These are phyloP conservation scores for Nephrotoma flavescens DNA, from an alignment of 2,888 invertebrate genomes.

Conservation along the genomic window DNA sequence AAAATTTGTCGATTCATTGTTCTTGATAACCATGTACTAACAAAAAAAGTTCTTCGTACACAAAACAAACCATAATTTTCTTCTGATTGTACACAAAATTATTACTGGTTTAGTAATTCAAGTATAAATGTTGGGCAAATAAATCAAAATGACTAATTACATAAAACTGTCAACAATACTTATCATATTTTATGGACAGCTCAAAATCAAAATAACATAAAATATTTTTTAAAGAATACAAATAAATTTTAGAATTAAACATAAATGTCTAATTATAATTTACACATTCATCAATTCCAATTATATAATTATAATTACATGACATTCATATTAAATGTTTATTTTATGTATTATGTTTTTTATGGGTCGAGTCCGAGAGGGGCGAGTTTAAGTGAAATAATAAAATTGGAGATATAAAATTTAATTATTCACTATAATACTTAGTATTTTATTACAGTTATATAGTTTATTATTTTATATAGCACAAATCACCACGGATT, in stretches of 20 bases:
- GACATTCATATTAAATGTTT: neutral
- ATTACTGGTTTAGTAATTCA: too few relatives aligned
- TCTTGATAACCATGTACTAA: too few relatives aligned
- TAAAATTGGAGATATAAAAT: neutral
- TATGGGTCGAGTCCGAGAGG: neutral
- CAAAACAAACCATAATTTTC: too few relatives aligned
- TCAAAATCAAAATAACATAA: neutral
- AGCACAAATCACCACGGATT: neutral
- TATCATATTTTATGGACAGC: neutral
- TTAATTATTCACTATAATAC: neutral
- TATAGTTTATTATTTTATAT: neutral
- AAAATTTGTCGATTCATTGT: too few relatives aligned
- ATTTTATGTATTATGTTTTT: neutral
- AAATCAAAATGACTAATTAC: neutral
- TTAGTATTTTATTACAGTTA: neutral
- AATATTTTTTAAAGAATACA: too few relatives aligned
- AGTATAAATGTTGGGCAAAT: neutral
- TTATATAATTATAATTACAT: neutral
- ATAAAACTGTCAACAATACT: neutral
- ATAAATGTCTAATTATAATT: neutral
- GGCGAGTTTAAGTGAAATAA: too few relatives aligned
- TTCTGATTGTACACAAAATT: too few relatives aligned
- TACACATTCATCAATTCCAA: neutral
- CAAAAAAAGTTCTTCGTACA: too few relatives aligned
- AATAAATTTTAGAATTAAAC: too few relatives aligned